Base-by-base conservation (phyloP, 1,140 invertebrate genomes). In the Drosophila athabasca region DNA sequence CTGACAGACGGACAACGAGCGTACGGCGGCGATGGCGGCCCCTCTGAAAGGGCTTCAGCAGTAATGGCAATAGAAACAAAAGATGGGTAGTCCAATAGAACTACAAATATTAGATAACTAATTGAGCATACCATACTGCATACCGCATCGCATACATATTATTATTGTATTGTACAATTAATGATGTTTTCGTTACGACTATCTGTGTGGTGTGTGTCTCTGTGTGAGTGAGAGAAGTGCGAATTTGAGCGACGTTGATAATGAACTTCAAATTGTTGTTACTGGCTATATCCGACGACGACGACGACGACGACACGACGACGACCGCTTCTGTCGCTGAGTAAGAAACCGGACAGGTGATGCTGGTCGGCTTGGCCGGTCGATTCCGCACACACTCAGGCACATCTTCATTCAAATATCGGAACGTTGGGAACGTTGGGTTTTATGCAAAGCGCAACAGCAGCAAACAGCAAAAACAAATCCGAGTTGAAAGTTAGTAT, bases 81-180 rank as follows among this genome's bases (percentile, higher is more conserved):
- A 29, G 62, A 77, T 65, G 62, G 64, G 51, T 50, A 82, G 24
- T 59, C 51, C 24, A 46, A 46, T 49, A 62, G 51, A 80, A 73
- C 62, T 76, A 72, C 62, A 62, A 76, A 72, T 79, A 88, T 88
- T 88, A 79, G 87, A 89, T 83, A 88, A 89, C 84, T 88, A 88
- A 88, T 89, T 88, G 83, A 73, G 76, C 76, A 61, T 67, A 46
- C 57, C 17, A 19, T 19, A 19, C 17, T 19, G 17, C 17, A 19
- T 19, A 19, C 17, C 17, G 17, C 17, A 19, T 19, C 31, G 46
- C 66, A 79, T 70, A 73, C 79, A 83, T 76, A 77, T 62, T 11
- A 9, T 29, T 35, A 31, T 35, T 35, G 31, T 35, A 39, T 13
- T 39, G 35, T 39, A 13, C 35, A 39, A 89, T 79, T 88, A 83